Percentiles rank a stretch among this genome's conserved stretches.
Conservation (phyloP, 2,888 invertebrate genomes). For the Chloromyia formosa region DNA sequence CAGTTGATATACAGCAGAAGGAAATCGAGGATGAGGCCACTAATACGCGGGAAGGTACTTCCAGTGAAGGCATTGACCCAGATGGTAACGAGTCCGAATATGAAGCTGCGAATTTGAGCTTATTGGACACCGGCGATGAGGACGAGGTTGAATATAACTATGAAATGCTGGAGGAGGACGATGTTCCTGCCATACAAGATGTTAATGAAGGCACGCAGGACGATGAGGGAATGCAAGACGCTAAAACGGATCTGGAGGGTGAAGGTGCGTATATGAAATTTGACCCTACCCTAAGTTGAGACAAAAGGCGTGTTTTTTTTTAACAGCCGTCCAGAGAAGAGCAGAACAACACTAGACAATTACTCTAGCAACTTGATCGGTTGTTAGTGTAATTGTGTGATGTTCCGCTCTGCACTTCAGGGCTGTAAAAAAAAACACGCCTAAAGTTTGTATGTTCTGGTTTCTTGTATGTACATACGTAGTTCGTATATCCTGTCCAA, state of each 20-base stretch:
- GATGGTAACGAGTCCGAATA: conserved; percentile 41
- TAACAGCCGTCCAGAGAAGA: too few relatives aligned
- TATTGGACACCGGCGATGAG: background rate
- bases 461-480: too few relatives aligned
- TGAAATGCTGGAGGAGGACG: conserved; percentile 32
- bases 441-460: too few relatives aligned
- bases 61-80: background rate
- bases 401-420: too few relatives aligned
- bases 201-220: background rate
- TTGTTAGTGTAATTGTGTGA: too few relatives aligned
- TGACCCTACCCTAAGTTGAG: too few relatives aligned
- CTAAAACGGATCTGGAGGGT: background rate
- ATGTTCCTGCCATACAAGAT: background rate
- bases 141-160: background rate
- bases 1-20: conserved; percentile 54
- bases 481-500: background rate
- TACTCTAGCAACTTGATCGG: too few relatives aligned
- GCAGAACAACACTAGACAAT: too few relatives aligned
- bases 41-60: background rate
- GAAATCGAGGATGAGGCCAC: conserved; percentile 11
- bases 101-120: background rate
- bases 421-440: too few relatives aligned
- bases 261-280: background rate
- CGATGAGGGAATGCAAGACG: background rate
- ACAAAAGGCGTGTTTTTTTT: too few relatives aligned